Evolutionary conservation across 23 tunicate species (phyloP).

Genomic region (Ascidia mentula): DNA sequence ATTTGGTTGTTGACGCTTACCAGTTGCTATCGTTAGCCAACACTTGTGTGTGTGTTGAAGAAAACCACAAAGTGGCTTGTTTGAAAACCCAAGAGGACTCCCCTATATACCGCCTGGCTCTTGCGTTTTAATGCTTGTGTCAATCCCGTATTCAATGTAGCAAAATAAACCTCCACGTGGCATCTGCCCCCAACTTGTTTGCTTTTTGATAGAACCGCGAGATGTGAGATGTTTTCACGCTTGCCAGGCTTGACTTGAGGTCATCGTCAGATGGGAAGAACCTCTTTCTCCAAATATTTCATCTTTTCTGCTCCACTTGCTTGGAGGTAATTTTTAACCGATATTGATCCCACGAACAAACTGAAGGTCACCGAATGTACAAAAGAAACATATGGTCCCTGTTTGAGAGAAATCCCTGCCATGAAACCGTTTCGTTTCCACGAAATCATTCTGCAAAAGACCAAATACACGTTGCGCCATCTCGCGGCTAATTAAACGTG

Average conservation of each 20-base stretch:
- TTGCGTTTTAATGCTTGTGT: too few relatives aligned
- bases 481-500: neutral
- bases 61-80: too few relatives aligned
- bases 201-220: neutral
- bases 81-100: neutral
- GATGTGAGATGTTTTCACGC: neutral
- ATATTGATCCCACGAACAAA: neutral
- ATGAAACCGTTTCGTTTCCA: neutral
- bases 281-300: neutral
- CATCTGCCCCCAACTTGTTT: neutral
- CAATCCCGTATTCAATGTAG: conserved; percentile 7
- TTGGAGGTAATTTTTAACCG: neutral
- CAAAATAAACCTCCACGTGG: neutral
- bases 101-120: too few relatives aligned
- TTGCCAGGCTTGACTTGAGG: neutral
- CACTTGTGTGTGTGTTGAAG: too few relatives aligned
- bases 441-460: neutral
- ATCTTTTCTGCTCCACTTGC: too few relatives aligned
- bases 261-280: neutral
- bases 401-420: neutral
- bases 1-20: neutral
- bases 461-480: neutral
- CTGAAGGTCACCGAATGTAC: neutral
- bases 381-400: neutral
- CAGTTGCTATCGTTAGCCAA: neutral